Evolutionary conservation across 2,888 invertebrate species (phyloP).

Genomic region (Polymixis lichenea): DNA sequence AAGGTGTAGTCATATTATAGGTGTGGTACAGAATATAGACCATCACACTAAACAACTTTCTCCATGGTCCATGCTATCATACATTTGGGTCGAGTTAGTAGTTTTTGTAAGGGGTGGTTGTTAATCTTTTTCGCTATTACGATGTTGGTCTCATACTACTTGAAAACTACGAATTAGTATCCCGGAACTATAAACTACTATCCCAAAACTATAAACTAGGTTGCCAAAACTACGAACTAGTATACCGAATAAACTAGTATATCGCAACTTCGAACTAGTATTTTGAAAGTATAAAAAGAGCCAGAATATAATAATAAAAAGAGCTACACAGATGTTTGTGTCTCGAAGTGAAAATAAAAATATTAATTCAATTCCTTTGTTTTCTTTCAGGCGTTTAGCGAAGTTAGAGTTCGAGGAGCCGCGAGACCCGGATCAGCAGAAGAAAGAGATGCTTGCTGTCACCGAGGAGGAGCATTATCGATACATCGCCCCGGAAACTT

Average conservation of each 20-base stretch:
- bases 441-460: slow-evolving; percentile 85
- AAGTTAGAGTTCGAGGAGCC: slow-evolving; percentile 91
- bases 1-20: too few relatives aligned
- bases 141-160: too few relatives aligned
- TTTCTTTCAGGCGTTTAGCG: slow-evolving; percentile 82
- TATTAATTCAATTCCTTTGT: neutral
- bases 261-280: neutral
- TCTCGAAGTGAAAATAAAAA: neutral
- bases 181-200: too few relatives aligned
- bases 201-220: too few relatives aligned
- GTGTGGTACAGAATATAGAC: too few relatives aligned
- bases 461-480: slow-evolving; percentile 89
- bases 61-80: too few relatives aligned
- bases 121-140: too few relatives aligned
- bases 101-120: too few relatives aligned
- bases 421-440: slow-evolving; percentile 92
- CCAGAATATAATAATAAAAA: too few relatives aligned
- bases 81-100: too few relatives aligned
- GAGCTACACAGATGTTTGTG: neutral
- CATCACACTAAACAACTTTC: too few relatives aligned
- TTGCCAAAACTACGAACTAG: neutral
- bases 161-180: neutral
- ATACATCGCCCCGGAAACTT: slow-evolving; percentile 86
- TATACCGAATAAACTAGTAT: neutral
- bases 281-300: too few relatives aligned